Base-by-base conservation (phyloP, 64 coral and sea anemone genomes). In the Montipora sp. region DNA sequence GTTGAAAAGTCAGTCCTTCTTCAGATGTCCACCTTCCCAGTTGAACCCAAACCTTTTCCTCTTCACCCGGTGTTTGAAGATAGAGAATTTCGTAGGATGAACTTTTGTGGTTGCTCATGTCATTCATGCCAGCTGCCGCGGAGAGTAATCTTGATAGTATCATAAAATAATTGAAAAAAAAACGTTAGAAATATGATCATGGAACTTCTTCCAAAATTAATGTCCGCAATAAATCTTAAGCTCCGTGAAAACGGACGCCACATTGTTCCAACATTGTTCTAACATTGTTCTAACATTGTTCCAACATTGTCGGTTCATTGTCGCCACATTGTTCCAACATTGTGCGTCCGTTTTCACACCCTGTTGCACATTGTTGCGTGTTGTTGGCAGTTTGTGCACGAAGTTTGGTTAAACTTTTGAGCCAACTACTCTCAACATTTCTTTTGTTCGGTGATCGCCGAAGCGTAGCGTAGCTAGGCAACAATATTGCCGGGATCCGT, bases 11-110 rank as follows among this genome's bases (percentile, higher is more conserved):
- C 73, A 97, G 43, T 21, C 78, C 91, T 65, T 36, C 36, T 36
- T 93, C 89, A 16, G 81, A 67, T n/a, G 81, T 69, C 75, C 83
- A 94, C 12, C 72, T 72, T 4, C 95, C 92, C 47, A 93, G 83
- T 23, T 79, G 55, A 6, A 83, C 59, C 95, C 95, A 97, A 12
- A 75, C 45, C 49, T 90, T 87, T 5, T 81, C 70, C 45, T 83
- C 46, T 3, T 92, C 8, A 5, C 60, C n/a, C 43, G 67, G 51
- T 58, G 90, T 90, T 81, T 94, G 92, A 7, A 97, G 75, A 93
- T 88, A 97, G 8, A 97, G 59, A 44, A 91, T 78, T 79, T 98
- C 88, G 19, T 98, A 94, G 6, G 77, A 79, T 15, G 63, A 78
- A 53, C 21, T 68, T 16, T 47, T 69, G 0, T 75, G 47, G 51